Evolutionary conservation across 2,888 invertebrate genomes (phyloP), one percentile per base, ranked within the genome.

Genomic region (Nymphalis urticae): DNA sequence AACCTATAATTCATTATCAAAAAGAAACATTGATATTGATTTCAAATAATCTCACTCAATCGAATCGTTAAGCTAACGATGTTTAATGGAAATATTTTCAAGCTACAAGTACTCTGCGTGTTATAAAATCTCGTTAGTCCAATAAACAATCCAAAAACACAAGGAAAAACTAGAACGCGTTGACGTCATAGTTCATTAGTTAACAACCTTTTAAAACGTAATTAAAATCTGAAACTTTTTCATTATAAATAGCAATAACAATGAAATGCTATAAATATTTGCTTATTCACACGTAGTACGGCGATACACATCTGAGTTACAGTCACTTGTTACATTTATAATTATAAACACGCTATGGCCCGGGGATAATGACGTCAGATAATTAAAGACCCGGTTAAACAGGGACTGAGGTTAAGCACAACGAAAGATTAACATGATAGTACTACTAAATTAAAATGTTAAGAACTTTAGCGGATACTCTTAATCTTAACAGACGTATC

Each of bases 251-350:
- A 13, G 42, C 10, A 61, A 58, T 62, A 70, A 64, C 64, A 53
- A 64, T 64, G 68, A 64, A 71, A 56, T 50, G 56, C 48, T 32
- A 68, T 68, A 71, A 71, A 71, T 63, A 68, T 64, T 61, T 63
- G 50, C 58, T 58, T 67, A 64, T 71, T 71, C 66, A 60, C 68
- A 71, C 71, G 66, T 71, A 47, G 69, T 66, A 64, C 50, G 54
- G 32, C 48, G 71, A 69, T 71, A 66, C 48, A n/a, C 59, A 71
- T 69, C 71, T 71, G 65, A 63, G 65, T 69, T 65, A 61, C 59
- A 24, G 53, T 27, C 13, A 54, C 59, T 42, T 42, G 42, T 24
- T 17, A 54, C 59, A 32, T 65, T 71, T 68, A 65, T 71, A 68
- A 63, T 66, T 63, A 47, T 61, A 58, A 63, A 53, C 64, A 59